phyloP scores from a whole-genome alignment of 2,797 vertebrate genomes.

The Potorous gilbertii region DNA sequence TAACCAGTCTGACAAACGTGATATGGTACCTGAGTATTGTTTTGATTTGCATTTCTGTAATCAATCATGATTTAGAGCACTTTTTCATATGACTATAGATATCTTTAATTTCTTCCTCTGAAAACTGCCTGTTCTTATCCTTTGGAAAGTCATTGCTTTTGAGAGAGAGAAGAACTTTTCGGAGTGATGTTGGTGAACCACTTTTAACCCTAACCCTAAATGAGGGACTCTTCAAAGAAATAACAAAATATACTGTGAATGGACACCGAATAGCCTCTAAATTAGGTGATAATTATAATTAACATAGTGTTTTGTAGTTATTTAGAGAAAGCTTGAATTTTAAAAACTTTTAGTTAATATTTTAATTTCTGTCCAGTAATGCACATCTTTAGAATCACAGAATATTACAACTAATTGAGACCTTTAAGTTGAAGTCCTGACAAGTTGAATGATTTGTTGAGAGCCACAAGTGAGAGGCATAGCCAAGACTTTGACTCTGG shows the following conservation, averaged over 20 bases:
- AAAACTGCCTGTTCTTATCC: too few relatives aligned
- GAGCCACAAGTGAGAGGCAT: background rate
- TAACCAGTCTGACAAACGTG: too few relatives aligned
- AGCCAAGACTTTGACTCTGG: background rate
- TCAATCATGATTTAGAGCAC: too few relatives aligned
- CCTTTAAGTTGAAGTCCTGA: background rate
- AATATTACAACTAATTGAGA: background rate
- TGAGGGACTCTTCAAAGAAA: conserved; percentile 12
- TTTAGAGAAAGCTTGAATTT: conserved; percentile 19
- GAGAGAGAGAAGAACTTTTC: too few relatives aligned
- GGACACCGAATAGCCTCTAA: background rate
- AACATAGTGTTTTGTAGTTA: background rate
- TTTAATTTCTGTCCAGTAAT: conserved; percentile 26
- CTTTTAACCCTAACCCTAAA: background rate
- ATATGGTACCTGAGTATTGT: too few relatives aligned
- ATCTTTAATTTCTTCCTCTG: too few relatives aligned
- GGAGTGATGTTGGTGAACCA: background rate
- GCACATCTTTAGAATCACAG: background rate
- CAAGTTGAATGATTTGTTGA: background rate
- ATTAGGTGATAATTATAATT: background rate
- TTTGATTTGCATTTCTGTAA: too few relatives aligned
- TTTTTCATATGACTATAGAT: too few relatives aligned
- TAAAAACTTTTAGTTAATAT: background rate
- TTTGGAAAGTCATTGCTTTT: too few relatives aligned
- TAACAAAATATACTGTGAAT: background rate